Conservation (phyloP, 2,797 vertebrate species). For the Chaenodraco wilsoni region DNA sequence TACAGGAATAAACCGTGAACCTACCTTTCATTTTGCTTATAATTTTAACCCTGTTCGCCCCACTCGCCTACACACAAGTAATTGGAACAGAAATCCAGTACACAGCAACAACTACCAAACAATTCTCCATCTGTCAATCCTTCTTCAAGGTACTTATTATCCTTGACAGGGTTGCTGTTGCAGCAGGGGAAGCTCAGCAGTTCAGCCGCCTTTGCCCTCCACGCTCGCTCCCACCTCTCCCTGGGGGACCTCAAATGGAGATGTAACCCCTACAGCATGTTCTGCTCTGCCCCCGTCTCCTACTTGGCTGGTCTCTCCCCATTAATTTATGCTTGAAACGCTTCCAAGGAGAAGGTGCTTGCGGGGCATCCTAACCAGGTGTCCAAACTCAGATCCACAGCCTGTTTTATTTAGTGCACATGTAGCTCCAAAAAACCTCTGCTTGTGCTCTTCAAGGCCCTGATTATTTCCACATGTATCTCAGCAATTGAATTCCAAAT, state of each 20-base stretch:
- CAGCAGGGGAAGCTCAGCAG: conserved; percentile 24
- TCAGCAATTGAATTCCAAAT: conserved; percentile 2
- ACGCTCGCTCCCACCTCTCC: conserved; percentile 26
- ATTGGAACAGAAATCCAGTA: conserved; percentile 15
- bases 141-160: conserved; percentile 32
- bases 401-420: conserved; percentile 11
- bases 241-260: conserved; percentile 34
- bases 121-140: conserved; percentile 17
- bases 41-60: not conserved
- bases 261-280: conserved; percentile 44
- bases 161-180: conserved; percentile 34
- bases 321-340: conserved; percentile 48
- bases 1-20: not conserved
- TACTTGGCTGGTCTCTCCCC: conserved; percentile 30
- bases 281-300: conserved; percentile 24
- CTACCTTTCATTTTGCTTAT: not conserved
- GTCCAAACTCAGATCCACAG: conserved; percentile 32
- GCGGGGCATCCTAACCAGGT: conserved; percentile 38
- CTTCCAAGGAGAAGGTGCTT: conserved; percentile 23
- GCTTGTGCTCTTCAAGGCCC: not conserved
- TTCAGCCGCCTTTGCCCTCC: conserved; percentile 17
- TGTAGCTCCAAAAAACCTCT: conserved; percentile 8
- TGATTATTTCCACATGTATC: not conserved
- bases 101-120: not conserved
- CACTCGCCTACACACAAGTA: not conserved